Conservation (phyloP, 1,140 invertebrate genomes). For the Caenorhabditis elegans region WBcel235 BX284604.4:11933001-11933500, state of each 20-base stretch:
- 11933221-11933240: constrained; percentile 71
- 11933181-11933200: constrained; percentile 40
- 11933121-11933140: constrained; percentile 50
- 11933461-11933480: constrained; percentile 89
- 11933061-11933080: background rate
- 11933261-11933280: constrained; percentile 99
- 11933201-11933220: constrained; percentile 43
- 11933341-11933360: constrained; percentile 95
- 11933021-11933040: constrained; percentile 67
- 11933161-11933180: constrained; percentile 53
- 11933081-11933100: constrained; percentile 57
- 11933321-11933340: constrained; percentile 97
- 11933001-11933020: constrained; percentile 68
- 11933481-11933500: constrained; percentile 87
- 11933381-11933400: constrained; percentile 92
- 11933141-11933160: constrained; percentile 54
- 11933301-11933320: constrained; percentile 90
- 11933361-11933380: constrained; percentile 92
- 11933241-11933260: constrained; percentile 87
- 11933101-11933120: constrained; percentile 57
- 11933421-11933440: constrained; percentile 68
- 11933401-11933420: constrained; percentile 71
- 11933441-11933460: constrained; percentile 81
- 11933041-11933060: background rate
- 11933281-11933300: constrained; percentile 90